These are phyloP conservation scores for Fregata magnificens DNA, from an alignment of 2,113 vertebrate genomes.

Conservation along the genomic window DNA sequence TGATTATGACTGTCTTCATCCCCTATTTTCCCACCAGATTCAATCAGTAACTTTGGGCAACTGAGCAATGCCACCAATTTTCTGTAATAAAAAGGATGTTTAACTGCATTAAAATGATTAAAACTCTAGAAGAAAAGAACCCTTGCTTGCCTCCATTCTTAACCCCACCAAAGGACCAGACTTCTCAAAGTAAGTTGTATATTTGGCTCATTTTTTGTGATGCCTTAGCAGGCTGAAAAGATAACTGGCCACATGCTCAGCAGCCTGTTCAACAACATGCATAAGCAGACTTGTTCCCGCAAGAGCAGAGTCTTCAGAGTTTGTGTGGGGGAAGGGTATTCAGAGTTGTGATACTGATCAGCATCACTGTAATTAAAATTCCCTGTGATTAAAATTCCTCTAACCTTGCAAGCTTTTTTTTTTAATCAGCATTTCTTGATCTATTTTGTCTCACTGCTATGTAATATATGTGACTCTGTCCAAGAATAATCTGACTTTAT, in stretches of 20 bases:
- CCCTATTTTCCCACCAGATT: background rate
- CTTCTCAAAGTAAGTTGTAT: background rate
- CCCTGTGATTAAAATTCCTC: constrained; percentile 45
- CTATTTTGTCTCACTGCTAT: background rate
- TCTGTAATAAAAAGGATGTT: background rate
- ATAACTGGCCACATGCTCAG: background rate
- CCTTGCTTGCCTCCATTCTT: background rate
- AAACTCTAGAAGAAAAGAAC: background rate
- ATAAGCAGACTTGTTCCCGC: background rate
- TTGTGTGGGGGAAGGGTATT: background rate
- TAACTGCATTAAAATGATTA: background rate
- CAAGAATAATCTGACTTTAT: constrained; percentile 19
- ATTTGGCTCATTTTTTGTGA: background rate
- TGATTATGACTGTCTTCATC: background rate
- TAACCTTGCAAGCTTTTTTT: constrained; percentile 24
- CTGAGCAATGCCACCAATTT: background rate
- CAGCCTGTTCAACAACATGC: background rate
- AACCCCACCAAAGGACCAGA: background rate
- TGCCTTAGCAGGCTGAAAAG: background rate
- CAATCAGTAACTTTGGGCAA: background rate
- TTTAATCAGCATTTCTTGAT: constrained; percentile 53
- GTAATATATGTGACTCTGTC: background rate
- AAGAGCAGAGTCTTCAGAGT: background rate
- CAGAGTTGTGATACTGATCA: constrained; percentile 35
- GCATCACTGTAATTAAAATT: constrained; percentile 63